Evolutionary conservation across 2,797 vertebrate genomes (phyloP).

Genomic region (Acanthis flammea): DNA sequence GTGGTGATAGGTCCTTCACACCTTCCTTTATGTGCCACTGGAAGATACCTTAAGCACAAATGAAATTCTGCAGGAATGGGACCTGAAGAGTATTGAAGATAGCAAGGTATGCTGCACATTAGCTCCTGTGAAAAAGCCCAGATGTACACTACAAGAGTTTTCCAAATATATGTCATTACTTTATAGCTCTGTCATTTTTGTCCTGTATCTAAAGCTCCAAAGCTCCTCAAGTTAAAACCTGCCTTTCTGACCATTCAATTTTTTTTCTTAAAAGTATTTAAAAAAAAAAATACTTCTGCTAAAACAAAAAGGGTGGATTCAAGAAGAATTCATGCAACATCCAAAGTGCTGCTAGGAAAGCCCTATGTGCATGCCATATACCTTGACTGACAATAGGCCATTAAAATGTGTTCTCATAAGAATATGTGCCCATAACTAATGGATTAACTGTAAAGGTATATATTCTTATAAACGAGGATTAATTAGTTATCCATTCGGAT

Average conservation of each 20-base stretch:
- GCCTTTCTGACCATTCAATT: not conserved
- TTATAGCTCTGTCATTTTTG: not conserved
- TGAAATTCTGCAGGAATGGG: not conserved
- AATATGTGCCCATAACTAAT: slow-evolving; percentile 66
- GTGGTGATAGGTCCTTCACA: not conserved
- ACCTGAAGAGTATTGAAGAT: not conserved
- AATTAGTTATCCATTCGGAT: slow-evolving; percentile 64
- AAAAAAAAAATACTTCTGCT: not conserved
- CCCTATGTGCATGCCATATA: not conserved
- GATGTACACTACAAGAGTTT: not conserved
- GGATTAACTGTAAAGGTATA: slow-evolving; percentile 69
- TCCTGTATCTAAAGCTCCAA: not conserved
- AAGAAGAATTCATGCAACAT: not conserved
- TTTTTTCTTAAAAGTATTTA: not conserved
- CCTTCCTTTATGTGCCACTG: not conserved
- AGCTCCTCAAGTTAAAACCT: not conserved
- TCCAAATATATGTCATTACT: not conserved
- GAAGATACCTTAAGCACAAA: not conserved
- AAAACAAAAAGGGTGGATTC: not conserved
- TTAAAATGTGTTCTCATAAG: slow-evolving; percentile 71
- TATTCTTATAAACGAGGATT: slow-evolving; percentile 62
- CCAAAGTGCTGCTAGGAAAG: not conserved
- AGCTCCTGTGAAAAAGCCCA: not conserved
- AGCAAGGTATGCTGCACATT: not conserved
- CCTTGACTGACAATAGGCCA: slow-evolving; percentile 65